These are phyloP conservation scores for Phodopus roborovskii DNA, from an alignment of 2,113 vertebrate species.

Conservation along the genomic window DNA sequence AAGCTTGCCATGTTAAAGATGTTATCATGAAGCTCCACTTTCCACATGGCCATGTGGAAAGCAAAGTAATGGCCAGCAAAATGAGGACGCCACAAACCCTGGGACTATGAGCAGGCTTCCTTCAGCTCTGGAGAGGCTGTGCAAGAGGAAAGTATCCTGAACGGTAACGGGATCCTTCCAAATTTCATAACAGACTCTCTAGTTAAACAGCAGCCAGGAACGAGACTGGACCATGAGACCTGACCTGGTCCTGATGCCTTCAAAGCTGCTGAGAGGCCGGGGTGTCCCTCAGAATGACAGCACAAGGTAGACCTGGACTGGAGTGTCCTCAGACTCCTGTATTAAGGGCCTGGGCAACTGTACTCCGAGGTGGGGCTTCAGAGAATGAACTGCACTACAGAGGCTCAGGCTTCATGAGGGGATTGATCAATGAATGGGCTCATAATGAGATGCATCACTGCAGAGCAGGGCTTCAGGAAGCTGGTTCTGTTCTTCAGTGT, in stretches of 20 bases:
- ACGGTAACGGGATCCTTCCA: neutral
- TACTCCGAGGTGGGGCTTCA: neutral
- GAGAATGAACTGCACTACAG: neutral
- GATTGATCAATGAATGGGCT: neutral
- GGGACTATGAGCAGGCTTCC: rapidly evolving
- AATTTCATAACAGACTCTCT: neutral
- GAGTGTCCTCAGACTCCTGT: neutral
- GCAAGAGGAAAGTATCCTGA: neutral
- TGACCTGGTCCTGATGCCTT: neutral
- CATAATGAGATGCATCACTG: neutral
- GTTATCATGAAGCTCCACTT: too few relatives aligned
- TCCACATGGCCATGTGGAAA: rapidly evolving
- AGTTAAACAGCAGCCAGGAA: neutral
- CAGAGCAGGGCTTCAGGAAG: neutral
- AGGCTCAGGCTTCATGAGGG: neutral
- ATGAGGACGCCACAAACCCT: neutral
- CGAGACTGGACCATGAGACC: neutral
- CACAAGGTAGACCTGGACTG: neutral
- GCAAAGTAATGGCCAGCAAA: neutral
- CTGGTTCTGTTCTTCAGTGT: neutral
- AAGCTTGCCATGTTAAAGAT: neutral
- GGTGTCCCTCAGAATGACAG: neutral
- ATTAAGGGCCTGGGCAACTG: neutral
- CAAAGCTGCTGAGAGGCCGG: neutral
- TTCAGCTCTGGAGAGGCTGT: too few relatives aligned